Evolutionary conservation across 2,888 invertebrate genomes (phyloP).

Genomic region (Dexiosoma caninum): DNA sequence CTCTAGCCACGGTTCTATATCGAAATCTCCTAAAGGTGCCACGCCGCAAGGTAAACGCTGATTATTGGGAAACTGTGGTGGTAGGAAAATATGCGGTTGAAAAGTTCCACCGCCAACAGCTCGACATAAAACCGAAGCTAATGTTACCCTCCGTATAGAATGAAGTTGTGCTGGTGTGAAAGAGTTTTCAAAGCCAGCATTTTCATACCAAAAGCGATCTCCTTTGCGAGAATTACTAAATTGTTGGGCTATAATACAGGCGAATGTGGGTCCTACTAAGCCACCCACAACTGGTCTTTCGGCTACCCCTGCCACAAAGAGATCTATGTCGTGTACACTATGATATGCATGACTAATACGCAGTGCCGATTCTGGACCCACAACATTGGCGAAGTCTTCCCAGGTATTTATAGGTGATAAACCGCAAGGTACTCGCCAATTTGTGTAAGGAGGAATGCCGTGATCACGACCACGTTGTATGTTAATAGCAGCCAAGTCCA

Average conservation of each 20-base stretch:
- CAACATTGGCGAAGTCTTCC: conserved; percentile 84
- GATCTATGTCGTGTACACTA: conserved; percentile 89
- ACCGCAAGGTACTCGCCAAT: conserved; percentile 89
- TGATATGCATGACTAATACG: conserved; percentile 82
- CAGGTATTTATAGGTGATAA: conserved; percentile 83
- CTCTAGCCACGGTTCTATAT: conserved; percentile 76
- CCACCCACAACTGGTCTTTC: conserved; percentile 87
- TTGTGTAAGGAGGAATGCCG: conserved; percentile 88
- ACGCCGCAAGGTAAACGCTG: conserved; percentile 74
- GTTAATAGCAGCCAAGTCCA: conserved; percentile 92
- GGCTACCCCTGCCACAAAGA: conserved; percentile 90
- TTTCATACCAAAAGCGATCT: conserved; percentile 91
- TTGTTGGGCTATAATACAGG: conserved; percentile 92
- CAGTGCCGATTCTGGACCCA: conserved; percentile 82
- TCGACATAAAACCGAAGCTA: conserved; percentile 83
- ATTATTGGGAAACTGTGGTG: conserved; percentile 73
- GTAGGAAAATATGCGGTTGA: conserved; percentile 77
- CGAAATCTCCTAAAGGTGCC: conserved; percentile 72
- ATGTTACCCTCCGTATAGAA: conserved; percentile 84
- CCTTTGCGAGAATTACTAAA: conserved; percentile 88
- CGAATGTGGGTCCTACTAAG: conserved; percentile 91
- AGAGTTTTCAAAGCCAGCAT: conserved; percentile 84
- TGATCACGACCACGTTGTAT: conserved; percentile 93
- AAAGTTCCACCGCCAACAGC: conserved; percentile 76
- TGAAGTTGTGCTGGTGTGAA: conserved; percentile 88